phyloP scores from a whole-genome alignment of 2,888 invertebrate species.

The Acronicta aceris region DNA sequence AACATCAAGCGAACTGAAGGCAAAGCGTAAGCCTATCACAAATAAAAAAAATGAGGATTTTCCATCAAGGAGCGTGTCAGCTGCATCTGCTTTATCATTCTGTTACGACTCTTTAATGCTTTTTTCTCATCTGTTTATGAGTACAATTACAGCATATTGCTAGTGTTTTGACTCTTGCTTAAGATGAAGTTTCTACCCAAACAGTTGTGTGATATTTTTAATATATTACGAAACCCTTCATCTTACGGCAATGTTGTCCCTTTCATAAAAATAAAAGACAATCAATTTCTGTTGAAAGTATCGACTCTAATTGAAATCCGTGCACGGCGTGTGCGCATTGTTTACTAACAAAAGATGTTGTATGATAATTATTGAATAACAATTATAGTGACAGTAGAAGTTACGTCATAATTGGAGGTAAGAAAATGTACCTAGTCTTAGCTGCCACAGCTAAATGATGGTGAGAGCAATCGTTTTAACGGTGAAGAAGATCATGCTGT shows the following conservation, averaged over 20 bases:
- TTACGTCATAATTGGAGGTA: conserved; percentile 22
- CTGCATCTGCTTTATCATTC: no score
- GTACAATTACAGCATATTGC: no score
- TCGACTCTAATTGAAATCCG: conserved; percentile 11
- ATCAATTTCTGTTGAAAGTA: conserved; percentile 26
- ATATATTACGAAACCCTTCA: conserved; percentile 19
- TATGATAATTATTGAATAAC: conserved; percentile 37
- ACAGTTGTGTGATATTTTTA: background rate
- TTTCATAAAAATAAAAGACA: conserved; percentile 32
- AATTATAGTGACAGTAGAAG: conserved; percentile 15
- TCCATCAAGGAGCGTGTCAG: no score
- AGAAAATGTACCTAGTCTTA: background rate
- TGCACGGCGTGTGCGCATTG: conserved; percentile 14
- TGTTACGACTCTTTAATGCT: no score
- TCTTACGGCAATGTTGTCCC: conserved; percentile 1
- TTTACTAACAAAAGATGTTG: conserved; percentile 41
- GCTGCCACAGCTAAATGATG: no score
- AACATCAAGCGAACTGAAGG: no score
- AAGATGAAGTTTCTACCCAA: background rate
- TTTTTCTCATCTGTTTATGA: no score
- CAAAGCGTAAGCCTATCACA: no score
- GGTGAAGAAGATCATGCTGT: no score
- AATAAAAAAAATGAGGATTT: no score
- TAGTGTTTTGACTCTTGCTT: no score
- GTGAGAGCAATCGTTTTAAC: no score